Evolutionary conservation across 2,797 vertebrate species (phyloP).

Genomic region (Leptoclinus maculatus): DNA sequence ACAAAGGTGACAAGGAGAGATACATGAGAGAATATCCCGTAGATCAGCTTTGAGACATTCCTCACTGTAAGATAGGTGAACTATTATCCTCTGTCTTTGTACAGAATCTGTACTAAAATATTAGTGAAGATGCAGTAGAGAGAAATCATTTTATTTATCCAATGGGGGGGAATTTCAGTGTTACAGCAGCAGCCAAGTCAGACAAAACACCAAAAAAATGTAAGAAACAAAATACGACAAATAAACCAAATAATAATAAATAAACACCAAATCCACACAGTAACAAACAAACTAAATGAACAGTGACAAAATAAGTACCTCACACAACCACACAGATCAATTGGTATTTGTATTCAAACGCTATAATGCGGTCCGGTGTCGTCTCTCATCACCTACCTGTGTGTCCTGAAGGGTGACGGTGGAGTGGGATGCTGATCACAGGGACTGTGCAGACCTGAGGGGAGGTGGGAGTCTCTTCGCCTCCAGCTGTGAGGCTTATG

Average conservation of each 20-base stretch:
- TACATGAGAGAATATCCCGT: too few relatives aligned
- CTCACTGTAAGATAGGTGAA: not conserved
- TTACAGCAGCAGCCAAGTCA: too few relatives aligned
- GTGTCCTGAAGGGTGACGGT: slow-evolving; percentile 44
- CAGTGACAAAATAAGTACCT: too few relatives aligned
- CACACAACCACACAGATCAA: not conserved
- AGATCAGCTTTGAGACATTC: not conserved
- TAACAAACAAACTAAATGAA: too few relatives aligned
- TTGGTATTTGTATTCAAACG: not conserved
- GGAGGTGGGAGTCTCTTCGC: slow-evolving; percentile 62
- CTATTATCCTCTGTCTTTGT: not conserved
- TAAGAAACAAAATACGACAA: too few relatives aligned
- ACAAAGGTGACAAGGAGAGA: too few relatives aligned
- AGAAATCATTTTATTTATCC: not conserved
- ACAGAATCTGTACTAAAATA: not conserved
- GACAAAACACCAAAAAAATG: too few relatives aligned
- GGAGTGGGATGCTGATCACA: slow-evolving; percentile 58
- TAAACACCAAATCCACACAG: too few relatives aligned
- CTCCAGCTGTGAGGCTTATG: slow-evolving; percentile 28
- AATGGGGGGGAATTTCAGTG: too few relatives aligned
- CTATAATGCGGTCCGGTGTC: not conserved
- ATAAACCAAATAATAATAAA: too few relatives aligned
- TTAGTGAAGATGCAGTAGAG: not conserved
- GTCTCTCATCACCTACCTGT: not conserved
- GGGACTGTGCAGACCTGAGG: slow-evolving; percentile 76